A percentile compares a stretch with the other conserved stretches of the same genome.
phyloP scores from a whole-genome alignment of 2,888 invertebrate species.

The Erebia epiphron region DNA sequence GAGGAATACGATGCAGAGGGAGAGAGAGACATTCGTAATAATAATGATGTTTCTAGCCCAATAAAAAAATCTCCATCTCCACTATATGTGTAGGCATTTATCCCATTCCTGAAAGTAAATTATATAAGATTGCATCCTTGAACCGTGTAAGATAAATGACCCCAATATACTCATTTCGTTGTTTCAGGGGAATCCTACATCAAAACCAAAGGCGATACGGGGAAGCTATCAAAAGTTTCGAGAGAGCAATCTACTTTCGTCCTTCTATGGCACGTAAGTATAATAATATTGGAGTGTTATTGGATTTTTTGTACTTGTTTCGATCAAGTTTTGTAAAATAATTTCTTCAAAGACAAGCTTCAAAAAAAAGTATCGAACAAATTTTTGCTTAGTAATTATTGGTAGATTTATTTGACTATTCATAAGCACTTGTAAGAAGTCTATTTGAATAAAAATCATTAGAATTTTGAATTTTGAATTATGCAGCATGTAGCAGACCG shows the following conservation, averaged over 20 bases:
- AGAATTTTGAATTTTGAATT: too few species aligned
- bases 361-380: neutral
- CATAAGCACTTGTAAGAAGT: too few species aligned
- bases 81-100: too few species aligned
- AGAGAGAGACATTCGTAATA: too few species aligned
- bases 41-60: neutral
- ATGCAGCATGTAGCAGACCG: neutral
- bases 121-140: neutral
- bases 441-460: too few species aligned
- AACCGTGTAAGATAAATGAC: constrained; percentile 33
- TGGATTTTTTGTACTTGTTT: constrained; percentile 11
- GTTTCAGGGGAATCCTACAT: constrained; percentile 94
- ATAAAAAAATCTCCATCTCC: neutral
- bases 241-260: constrained; percentile 95
- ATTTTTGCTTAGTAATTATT: too few species aligned
- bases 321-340: neutral
- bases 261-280: constrained; percentile 96
- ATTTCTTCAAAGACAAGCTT: neutral
- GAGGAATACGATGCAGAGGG: too few species aligned
- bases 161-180: constrained; percentile 54
- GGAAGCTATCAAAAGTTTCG: constrained; percentile 95
- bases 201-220: constrained; percentile 94
- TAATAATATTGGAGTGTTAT: constrained; percentile 29
- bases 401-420: too few species aligned
- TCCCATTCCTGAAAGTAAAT: neutral